phyloP scores from a whole-genome alignment of 1,140 invertebrate genomes.

The Drosophila kanapiae region DNA sequence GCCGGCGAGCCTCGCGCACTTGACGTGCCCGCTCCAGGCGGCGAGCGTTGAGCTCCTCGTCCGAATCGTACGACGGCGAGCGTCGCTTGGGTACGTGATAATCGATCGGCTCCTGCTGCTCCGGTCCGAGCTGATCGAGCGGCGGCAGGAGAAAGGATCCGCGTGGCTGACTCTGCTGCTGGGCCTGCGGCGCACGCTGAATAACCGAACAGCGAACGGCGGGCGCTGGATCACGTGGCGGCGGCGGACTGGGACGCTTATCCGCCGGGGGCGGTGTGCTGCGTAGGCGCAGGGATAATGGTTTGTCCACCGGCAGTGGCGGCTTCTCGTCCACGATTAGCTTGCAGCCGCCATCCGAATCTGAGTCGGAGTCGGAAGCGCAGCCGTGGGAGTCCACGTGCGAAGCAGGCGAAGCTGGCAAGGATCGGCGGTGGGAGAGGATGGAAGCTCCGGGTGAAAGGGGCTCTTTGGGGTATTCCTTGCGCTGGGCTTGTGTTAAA shows the following conservation, averaged over 20 bases:
- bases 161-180: constrained; percentile 21
- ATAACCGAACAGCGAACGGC: constrained; percentile 91
- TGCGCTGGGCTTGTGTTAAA: constrained; percentile 91
- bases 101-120: constrained; percentile 94
- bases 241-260: constrained; percentile 86
- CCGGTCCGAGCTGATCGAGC: constrained; percentile 85
- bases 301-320: constrained; percentile 85
- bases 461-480: constrained; percentile 88
- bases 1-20: constrained; percentile 69
- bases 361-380: constrained; percentile 44
- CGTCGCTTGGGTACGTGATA: constrained; percentile 93
- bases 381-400: constrained; percentile 2
- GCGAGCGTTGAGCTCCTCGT: constrained; percentile 76
- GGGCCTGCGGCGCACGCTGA: constrained; percentile 90
- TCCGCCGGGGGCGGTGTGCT: constrained; percentile 86
- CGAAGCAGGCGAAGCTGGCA: constrained; percentile 22
- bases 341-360: constrained; percentile 80
- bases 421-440: constrained; percentile 11
- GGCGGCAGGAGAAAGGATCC: constrained; percentile 12
- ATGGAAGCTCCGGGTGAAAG: constrained; percentile 1
- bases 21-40: constrained; percentile 70
- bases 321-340: constrained; percentile 85
- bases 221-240: constrained; percentile 82
- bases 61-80: constrained; percentile 88
- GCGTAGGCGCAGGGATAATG: constrained; percentile 73